phyloP scores from a whole-genome alignment of 2,797 vertebrate genomes.

The Peromyscus nudipes region DNA sequence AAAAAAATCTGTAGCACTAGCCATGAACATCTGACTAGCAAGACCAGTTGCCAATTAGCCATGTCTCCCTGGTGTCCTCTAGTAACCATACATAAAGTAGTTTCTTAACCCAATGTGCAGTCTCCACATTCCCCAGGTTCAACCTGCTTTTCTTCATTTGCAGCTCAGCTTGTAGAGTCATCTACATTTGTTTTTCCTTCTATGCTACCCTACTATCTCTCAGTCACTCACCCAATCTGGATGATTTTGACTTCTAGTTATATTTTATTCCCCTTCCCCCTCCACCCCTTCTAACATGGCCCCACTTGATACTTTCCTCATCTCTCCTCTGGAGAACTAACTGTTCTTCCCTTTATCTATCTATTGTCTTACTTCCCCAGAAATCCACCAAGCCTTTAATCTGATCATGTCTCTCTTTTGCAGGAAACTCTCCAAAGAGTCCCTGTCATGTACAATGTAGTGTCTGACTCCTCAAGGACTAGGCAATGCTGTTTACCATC shows the following conservation, averaged over 20 bases:
- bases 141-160: background rate
- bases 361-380: background rate
- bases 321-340: background rate
- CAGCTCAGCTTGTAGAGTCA: background rate
- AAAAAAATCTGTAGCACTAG: background rate
- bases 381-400: background rate
- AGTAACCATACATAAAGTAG: background rate
- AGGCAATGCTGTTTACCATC: background rate
- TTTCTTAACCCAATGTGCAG: background rate
- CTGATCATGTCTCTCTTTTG: background rate
- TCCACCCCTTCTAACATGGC: background rate
- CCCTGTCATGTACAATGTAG: background rate
- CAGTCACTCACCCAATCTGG: background rate
- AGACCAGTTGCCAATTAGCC: no score
- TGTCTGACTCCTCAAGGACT: background rate
- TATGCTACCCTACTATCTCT: background rate
- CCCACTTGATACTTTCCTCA: background rate
- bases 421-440: background rate
- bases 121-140: background rate
- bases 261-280: background rate
- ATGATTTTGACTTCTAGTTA: background rate
- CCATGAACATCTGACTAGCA: background rate
- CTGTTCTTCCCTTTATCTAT: background rate
- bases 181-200: background rate
- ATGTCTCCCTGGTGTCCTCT: background rate